A percentile compares a stretch with the other conserved stretches of the same genome.
Evolutionary conservation across 2,113 vertebrate genomes (phyloP).

Genomic region (Bufo bufo): DNA sequence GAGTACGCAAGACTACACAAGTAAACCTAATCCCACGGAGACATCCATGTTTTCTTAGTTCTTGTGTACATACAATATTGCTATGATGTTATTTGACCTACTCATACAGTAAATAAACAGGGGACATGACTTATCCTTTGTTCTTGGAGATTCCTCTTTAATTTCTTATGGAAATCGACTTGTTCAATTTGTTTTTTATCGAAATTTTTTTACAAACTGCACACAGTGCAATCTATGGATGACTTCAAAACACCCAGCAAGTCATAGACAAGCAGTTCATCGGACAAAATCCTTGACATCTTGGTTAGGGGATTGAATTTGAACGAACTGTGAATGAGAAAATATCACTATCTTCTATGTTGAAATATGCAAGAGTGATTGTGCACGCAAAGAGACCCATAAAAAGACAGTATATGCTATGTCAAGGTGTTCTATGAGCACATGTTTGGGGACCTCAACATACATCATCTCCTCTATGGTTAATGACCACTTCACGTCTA

Average conservation of each 20-base stretch:
- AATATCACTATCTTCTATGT: background rate
- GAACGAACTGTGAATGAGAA: background rate
- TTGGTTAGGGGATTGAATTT: background rate
- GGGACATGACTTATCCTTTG: background rate
- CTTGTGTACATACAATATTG: background rate
- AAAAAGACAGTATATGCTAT: background rate
- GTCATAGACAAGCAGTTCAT: background rate
- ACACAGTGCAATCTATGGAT: background rate
- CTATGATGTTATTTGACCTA: background rate
- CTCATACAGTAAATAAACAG: background rate
- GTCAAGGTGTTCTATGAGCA: background rate
- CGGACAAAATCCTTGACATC: background rate
- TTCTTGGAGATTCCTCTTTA: background rate
- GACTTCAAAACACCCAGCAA: background rate
- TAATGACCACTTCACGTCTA: background rate
- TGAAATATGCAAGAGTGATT: background rate
- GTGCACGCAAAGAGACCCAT: background rate
- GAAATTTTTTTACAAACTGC: too few relatives aligned
- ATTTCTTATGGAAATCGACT: background rate
- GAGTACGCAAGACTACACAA: conserved; percentile 19
- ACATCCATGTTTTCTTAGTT: background rate
- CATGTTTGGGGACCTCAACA: background rate
- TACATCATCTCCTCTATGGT: background rate
- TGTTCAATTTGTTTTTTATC: background rate
- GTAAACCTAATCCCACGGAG: background rate